Base-by-base conservation (phyloP, 2,797 vertebrate genomes). In the Megaceryle alcyon region DNA sequence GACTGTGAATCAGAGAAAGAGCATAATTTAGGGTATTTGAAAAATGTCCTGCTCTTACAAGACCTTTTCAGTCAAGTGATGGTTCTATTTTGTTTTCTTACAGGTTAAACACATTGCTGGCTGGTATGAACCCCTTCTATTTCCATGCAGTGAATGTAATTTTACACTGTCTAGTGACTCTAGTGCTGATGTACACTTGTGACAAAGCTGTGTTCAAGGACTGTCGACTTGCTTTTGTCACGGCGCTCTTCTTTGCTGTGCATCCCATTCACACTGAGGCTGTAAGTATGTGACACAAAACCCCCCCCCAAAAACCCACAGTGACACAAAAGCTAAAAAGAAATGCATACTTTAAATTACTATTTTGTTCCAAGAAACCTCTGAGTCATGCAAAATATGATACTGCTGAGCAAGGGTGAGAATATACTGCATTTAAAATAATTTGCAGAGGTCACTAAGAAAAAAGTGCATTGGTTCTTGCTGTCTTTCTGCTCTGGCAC, bases 251-350 rank as follows among this genome's bases (percentile, higher is more conserved):
- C 88, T 99, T 99, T 48, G 98, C 99, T 7, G 98, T 99, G 66
- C 99, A 99, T 96, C 99, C 99, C 4, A 95, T 99, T 88, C 99
- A 99, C 98, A 99, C 99, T 0, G 99, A 99, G 96, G 99, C 99
- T 26, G 99, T 99, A 97, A 99, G 99, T 99, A 85, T 70, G 76
- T 51, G 82, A 90, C 88, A 79, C 61, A 35, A 87, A 44, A 17
- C 17, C 20, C 41, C 21, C 17, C 20, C 41, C 21, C 7, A 35
- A 35, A 35, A 35, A 11, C 44, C 46, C 26, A 37, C 18, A 3
- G 48, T 68, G 66, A 48, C 49, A 84, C 25, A 54, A 46, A 56
- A 68, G 61, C 69, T 77, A 78, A 79, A 88, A 94, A 89, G n/a
- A 80, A 70, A 46, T 5, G 29, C 14, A 70, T 49, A 21, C 49